A percentile compares a stretch with the other conserved stretches of the same genome.
These are phyloP conservation scores for Dendroctonus ponderosae DNA, from an alignment of 1,140 invertebrate genomes.

Conservation along the genomic window DNA sequence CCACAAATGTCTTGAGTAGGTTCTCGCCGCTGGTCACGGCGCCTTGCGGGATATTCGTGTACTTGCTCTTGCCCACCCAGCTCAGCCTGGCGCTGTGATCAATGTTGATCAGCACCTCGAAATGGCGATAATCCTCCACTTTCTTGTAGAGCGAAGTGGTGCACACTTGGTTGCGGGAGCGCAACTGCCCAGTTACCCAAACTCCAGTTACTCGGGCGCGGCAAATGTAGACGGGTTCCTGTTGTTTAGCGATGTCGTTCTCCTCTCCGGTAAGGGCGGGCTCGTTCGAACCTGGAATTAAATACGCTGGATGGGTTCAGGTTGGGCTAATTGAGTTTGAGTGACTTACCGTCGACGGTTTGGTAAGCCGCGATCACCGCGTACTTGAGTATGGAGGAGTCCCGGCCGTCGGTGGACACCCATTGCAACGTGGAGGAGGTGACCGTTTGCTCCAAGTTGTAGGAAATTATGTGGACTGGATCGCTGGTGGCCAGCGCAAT, in stretches of 20 bases:
- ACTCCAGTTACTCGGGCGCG: conserved; percentile 66
- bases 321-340: neutral
- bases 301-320: neutral
- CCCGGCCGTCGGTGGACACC: conserved; percentile 40
- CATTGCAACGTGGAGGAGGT: conserved; percentile 53
- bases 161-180: conserved; percentile 58
- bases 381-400: conserved; percentile 43
- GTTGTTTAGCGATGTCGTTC: conserved; percentile 19
- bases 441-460: conserved; percentile 49
- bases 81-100: conserved; percentile 70
- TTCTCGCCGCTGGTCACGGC: conserved; percentile 62
- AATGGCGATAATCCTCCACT: conserved; percentile 60
- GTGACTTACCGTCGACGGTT: conserved; percentile 37
- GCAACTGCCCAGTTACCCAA: conserved; percentile 67
- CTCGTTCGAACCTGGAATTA: conserved; percentile 29
- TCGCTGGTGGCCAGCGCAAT: conserved; percentile 32
- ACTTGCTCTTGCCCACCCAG: conserved; percentile 72
- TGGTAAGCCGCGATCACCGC: conserved; percentile 50
- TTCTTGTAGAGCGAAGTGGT: conserved; percentile 62
- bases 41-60: conserved; percentile 59
- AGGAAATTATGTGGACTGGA: conserved; percentile 47
- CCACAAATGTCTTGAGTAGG: conserved; percentile 54
- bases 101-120: conserved; percentile 74
- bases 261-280: conserved; percentile 16
- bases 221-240: conserved; percentile 65